Conservation (phyloP, 2,113 vertebrate genomes). For the Cariama cristata region DNA sequence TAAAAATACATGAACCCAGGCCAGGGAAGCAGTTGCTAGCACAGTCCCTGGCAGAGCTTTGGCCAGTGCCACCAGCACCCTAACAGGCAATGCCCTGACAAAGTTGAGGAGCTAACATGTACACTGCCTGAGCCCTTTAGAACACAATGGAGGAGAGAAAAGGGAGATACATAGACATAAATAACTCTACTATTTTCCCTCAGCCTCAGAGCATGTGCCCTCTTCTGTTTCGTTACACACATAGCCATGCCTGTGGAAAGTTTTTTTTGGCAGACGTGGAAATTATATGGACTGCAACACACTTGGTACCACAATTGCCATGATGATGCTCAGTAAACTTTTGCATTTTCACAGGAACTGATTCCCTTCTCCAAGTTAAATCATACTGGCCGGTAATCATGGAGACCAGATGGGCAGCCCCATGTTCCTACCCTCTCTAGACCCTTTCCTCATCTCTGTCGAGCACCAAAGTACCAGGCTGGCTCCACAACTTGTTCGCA, state of each 20-base stretch:
- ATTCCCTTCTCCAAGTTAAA: not conserved
- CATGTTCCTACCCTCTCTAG: rapidly evolving
- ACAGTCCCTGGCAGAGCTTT: not conserved
- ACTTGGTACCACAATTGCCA: not conserved
- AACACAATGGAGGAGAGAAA: rapidly evolving
- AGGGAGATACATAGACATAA: not conserved
- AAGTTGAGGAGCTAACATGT: not conserved
- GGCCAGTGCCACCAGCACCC: not conserved
- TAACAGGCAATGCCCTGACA: not conserved
- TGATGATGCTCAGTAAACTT: not conserved
- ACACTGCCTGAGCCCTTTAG: not conserved
- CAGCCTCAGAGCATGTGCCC: rapidly evolving
- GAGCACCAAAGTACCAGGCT: rapidly evolving
- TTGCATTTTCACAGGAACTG: not conserved
- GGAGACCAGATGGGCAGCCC: not conserved
- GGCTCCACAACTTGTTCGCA: not conserved
- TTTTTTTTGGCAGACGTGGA: not conserved
- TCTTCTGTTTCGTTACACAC: not conserved
- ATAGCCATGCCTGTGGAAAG: not conserved
- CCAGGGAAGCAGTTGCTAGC: not conserved
- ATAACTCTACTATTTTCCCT: not conserved
- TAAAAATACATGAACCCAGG: not conserved
- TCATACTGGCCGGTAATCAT: not conserved
- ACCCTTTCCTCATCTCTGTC: not conserved
- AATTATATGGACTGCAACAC: rapidly evolving